Evolutionary conservation across 2,888 invertebrate species (phyloP).

Genomic region (Eristalis pertinax): DNA sequence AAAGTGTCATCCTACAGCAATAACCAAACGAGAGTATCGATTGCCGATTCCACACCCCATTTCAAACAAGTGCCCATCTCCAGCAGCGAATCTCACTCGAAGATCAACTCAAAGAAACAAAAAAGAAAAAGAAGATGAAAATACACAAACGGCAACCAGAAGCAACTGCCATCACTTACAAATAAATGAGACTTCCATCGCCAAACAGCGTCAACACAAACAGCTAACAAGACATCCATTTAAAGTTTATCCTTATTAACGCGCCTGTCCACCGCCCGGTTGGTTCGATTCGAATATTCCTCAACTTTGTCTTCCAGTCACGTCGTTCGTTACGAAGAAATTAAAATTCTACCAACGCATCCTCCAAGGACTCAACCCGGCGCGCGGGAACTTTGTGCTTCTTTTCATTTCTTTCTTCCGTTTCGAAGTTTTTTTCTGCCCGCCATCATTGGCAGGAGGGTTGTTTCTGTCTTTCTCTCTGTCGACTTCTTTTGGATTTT

Average conservation of each 20-base stretch:
- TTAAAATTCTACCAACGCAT: constrained; percentile 67
- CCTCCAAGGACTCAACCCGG: constrained; percentile 4
- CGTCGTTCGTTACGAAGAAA: constrained; percentile 69
- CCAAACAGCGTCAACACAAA: constrained; percentile 34
- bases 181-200: constrained; percentile 56
- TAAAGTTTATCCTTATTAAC: constrained; percentile 71
- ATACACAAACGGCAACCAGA: constrained; percentile 6
- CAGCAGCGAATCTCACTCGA: background rate
- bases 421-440: background rate
- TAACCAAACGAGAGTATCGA: too few relatives aligned
- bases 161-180: constrained; percentile 13
- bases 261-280: constrained; percentile 11
- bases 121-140: background rate
- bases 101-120: constrained; percentile 2
- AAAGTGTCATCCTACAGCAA: too few relatives aligned
- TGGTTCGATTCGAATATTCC: constrained; percentile 51
- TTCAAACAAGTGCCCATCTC: background rate
- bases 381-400: background rate
- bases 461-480: background rate
- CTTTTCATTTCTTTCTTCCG: constrained; percentile 7
- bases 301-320: constrained; percentile 62
- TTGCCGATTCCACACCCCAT: background rate
- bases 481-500: too few relatives aligned
- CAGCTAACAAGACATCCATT: constrained; percentile 67
- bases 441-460: background rate